Percentiles rank a stretch among this genome's conserved stretches.
Evolutionary conservation across 2,888 invertebrate species (phyloP).

Genomic region (Catocala sponsa): DNA sequence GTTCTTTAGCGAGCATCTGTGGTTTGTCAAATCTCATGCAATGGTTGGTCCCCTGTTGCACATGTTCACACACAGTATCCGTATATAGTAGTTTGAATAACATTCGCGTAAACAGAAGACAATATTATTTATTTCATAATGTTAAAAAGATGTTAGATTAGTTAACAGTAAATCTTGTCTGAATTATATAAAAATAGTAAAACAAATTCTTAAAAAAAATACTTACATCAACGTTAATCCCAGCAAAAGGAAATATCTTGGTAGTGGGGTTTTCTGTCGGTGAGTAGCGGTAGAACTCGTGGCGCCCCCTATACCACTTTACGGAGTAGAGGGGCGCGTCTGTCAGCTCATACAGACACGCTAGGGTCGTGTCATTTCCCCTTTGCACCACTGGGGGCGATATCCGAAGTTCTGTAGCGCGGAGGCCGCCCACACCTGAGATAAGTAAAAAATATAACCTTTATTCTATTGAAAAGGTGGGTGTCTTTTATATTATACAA

Average conservation of each 20-base stretch:
- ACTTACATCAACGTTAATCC: conserved; percentile 91
- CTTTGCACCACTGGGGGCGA: conserved; percentile 89
- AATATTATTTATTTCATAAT: no score
- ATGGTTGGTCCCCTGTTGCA: no score
- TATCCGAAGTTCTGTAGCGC: conserved; percentile 86
- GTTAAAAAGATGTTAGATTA: no score
- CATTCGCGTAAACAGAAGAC: no score
- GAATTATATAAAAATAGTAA: no score
- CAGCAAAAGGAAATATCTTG: conserved; percentile 90
- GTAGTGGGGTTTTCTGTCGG: conserved; percentile 90
- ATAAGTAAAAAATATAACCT: not conserved
- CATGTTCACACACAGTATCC: no score
- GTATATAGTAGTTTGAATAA: no score
- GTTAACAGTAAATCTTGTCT: no score
- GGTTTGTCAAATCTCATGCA: no score
- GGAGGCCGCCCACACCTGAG: conserved; percentile 82
- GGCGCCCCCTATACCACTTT: conserved; percentile 91
- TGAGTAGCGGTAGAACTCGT: conserved; percentile 90
- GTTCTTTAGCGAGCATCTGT: no score
- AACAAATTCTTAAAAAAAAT: conserved; percentile 12
- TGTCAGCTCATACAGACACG: conserved; percentile 89
- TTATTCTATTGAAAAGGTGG: no score
- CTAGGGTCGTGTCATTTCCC: conserved; percentile 88
- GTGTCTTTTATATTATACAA: no score
- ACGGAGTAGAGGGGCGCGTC: conserved; percentile 91